phyloP scores from a whole-genome alignment of 2,888 invertebrate species.

The Keiferia lycopersicella region DNA sequence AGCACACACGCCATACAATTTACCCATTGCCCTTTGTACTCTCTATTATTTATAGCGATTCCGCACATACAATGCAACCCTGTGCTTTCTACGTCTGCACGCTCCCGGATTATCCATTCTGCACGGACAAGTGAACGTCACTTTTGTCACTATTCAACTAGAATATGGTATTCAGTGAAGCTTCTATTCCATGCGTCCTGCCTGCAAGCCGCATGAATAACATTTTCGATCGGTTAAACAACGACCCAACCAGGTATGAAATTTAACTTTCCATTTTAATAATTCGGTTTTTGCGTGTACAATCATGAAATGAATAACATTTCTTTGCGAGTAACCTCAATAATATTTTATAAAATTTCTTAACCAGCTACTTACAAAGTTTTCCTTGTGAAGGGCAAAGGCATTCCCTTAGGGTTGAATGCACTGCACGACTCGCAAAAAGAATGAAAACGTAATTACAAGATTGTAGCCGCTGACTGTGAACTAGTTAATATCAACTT shows the following conservation, averaged over 20 bases:
- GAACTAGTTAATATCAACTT: conserved; percentile 16
- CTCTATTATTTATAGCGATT: conserved; percentile 68
- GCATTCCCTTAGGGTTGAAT: conserved; percentile 29
- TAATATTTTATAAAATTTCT: conserved; percentile 13
- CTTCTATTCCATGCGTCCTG: conserved; percentile 15
- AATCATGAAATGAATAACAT: conserved; percentile 16
- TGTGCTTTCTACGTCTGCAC: conserved; percentile 55
- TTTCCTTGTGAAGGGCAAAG: conserved; percentile 30
- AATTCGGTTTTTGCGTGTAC: conserved; percentile 2
- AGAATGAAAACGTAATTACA: conserved; percentile 20
- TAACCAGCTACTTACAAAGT: conserved; percentile 18
- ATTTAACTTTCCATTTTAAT: conserved; percentile 17
- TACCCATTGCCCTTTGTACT: conserved; percentile 73
- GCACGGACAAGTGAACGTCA: conserved; percentile 52
- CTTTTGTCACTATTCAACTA: conserved; percentile 28
- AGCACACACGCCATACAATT: conserved; percentile 67
- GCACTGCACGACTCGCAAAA: conserved; percentile 26
- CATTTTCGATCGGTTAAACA: conserved; percentile 5
- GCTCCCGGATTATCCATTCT: conserved; percentile 56
- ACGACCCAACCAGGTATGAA: conserved; percentile 5
- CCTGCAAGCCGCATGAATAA: conserved; percentile 19
- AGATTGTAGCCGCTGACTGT: not conserved
- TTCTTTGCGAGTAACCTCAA: not conserved
- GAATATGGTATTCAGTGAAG: conserved; percentile 18
- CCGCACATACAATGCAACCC: conserved; percentile 58